Evolutionary conservation across 2,113 vertebrate species (phyloP), one percentile per base, ranked within the genome.

Genomic region (Cercocebus atys): DNA sequence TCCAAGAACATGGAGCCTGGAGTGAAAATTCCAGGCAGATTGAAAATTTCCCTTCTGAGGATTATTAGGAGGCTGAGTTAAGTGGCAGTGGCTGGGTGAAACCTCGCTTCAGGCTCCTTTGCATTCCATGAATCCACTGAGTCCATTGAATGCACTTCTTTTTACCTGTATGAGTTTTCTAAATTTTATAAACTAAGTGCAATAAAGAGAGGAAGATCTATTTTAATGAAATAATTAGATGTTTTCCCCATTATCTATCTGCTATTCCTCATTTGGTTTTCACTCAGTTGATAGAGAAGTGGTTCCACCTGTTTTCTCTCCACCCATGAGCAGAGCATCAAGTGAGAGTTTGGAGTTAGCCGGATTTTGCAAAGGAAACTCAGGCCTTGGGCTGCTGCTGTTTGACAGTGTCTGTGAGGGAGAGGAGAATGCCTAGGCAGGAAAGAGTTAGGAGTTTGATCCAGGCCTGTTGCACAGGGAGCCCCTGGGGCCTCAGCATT

Each of bases 341-440:
- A 2, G 5, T 2, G 5, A 30, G 30, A 32, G 38, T 32, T 30
- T 38, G n/a, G 25, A 14, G 32, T 25, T 20, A 23, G 16, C 59
- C 27, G 6, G 11, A 17, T 9, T 38, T 75, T 35, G 12, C 57
- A 7, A 18, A 23, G 27, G 47, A 55, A 27, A 20, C 38, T 1
- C 40, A 35, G 38, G 20, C 38, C 12, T 1, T 1, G 6, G 0
- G 12, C 76, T 13, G 16, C 20, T 13, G 30, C n/a, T 18, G 2
- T 38, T 13, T 40, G 55, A 5, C 12, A n/a, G 9, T 38, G 35
- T 35, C 2, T 6, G 0, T 30, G 13, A 43, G n/a, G 43, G 25
- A 64, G 50, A 35, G 13, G 38, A 32, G 18, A 22, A 23, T 0
- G 2, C 45, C 25, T 20, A 18, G 5, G 61, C 30, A 13, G 22